Percentiles rank a stretch among this genome's conserved stretches.
Conservation (phyloP, 2,888 invertebrate species). For the Pseudococcus longispinus region DNA sequence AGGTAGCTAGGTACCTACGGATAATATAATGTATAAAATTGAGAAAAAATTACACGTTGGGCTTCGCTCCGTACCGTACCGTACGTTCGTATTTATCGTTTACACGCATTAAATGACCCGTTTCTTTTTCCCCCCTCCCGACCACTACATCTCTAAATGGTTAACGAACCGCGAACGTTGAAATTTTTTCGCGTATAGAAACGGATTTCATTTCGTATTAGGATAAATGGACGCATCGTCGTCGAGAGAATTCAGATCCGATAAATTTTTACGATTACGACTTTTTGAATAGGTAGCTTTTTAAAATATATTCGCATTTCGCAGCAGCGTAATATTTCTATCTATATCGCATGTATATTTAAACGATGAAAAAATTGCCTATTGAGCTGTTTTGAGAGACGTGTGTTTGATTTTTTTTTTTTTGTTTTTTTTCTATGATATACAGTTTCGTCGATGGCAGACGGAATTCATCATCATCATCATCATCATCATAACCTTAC, state of each 20-base stretch:
- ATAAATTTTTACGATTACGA: conserved; percentile 7
- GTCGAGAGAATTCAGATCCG: neutral
- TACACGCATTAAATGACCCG: neutral
- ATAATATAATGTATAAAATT: neutral
- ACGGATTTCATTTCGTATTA: neutral
- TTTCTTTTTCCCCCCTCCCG: neutral
- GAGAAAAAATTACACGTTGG: conserved; percentile 1
- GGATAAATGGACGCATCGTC: neutral
- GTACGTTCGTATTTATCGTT: neutral
- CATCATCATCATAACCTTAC: conserved; percentile 49
- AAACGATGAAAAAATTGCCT: neutral
- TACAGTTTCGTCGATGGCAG: conserved; percentile 53
- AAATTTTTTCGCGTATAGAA: neutral
- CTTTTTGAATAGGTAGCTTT: neutral
- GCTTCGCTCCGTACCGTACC: neutral
- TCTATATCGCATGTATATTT: neutral
- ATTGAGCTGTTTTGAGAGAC: neutral
- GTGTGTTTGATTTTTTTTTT: neutral
- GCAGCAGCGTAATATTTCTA: neutral
- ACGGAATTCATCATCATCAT: conserved; percentile 55
- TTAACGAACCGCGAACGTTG: conserved; percentile 18
- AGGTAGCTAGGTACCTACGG: neutral
- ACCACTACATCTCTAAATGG: neutral
- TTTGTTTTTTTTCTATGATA: conserved; percentile 44
- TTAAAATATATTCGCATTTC: neutral